phyloP scores from a whole-genome alignment of 2,888 invertebrate species.

The Rhorus exstirpatorius region DNA sequence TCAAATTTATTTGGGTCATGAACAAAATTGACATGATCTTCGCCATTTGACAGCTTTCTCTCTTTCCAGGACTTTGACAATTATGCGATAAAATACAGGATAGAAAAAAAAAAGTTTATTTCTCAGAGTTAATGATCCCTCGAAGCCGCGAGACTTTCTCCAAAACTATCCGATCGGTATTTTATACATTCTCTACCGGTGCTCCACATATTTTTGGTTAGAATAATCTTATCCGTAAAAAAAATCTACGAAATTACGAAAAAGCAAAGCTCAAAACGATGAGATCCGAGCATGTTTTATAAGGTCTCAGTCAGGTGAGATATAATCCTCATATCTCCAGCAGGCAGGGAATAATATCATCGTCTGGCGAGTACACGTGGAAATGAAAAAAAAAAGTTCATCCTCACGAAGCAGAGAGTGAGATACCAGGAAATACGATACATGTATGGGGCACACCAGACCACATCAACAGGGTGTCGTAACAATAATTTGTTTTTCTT shows the following conservation, averaged over 20 bases:
- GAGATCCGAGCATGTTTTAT: not conserved
- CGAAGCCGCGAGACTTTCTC: too few relatives aligned
- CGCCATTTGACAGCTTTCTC: too few relatives aligned
- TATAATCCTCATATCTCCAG: conserved; percentile 7
- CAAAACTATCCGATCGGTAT: too few relatives aligned
- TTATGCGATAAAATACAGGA: too few relatives aligned
- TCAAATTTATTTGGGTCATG: too few relatives aligned
- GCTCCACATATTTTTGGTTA: too few relatives aligned
- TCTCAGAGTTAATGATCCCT: too few relatives aligned
- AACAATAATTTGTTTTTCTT: not conserved
- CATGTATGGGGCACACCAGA: not conserved
- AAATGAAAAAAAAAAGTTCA: conserved; percentile 30
- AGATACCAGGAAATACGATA: not conserved
- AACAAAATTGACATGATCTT: too few relatives aligned
- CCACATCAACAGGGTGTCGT: not conserved
- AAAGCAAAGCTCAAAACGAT: not conserved
- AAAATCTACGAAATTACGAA: not conserved
- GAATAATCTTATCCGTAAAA: too few relatives aligned
- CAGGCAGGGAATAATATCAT: conserved; percentile 26
- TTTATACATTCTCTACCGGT: too few relatives aligned
- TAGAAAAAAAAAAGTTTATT: too few relatives aligned
- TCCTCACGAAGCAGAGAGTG: not conserved
- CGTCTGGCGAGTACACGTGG: conserved; percentile 10
- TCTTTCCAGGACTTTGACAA: too few relatives aligned
- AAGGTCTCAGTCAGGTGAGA: conserved; percentile 3